Base-by-base conservation (phyloP, 2,113 vertebrate genomes). In the Cynoglossus semilaevis region DNA sequence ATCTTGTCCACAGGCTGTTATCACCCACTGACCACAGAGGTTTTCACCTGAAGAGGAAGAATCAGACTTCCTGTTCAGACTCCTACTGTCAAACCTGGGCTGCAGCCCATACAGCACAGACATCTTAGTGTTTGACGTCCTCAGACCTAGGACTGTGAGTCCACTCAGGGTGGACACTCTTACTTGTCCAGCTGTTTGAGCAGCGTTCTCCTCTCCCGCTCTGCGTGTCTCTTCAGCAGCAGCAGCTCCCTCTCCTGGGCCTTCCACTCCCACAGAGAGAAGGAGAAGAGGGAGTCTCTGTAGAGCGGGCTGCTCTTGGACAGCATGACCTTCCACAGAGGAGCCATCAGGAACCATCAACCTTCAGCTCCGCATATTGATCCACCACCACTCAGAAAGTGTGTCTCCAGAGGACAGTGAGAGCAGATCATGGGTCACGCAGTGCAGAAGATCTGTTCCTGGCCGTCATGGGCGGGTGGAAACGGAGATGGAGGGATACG, bases 241-340 rank as follows among this genome's bases (percentile, higher is more conserved):
- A 67, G 67, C 77, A 90, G 74, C 60, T 92, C 90, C 37, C 87
- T 70, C 82, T 90, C 87, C 87, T 88, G 88, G 17, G 70, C 84
- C 29, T 78, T 88, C 81, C 80, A 86, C 70, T 90, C 87, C 85
- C 90, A 90, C 70, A 92, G 73, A 11, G 89, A 88, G 83, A 91
- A 92, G 66, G 91, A 92, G 79, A 90, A 92, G 50, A 92, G 87
- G 0, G 91, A 85, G 44, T 90, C 84, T 22, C 91, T 70, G 81
- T 92, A 92, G 52, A 92, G 69, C 0, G 91, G 88, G 79, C 88
- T 90, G 85, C 83, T 90, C 67, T 84, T 91, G 0, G 90, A 92
- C 78, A 91, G 65, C 91, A 91, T 91, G 62, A 64, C 52, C 78
- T 83, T 91, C 91, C 91, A 91, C 36, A 92, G 82, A 1, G 91